phyloP scores from a whole-genome alignment of 2,797 vertebrate species.

The Hydrophis major region DNA sequence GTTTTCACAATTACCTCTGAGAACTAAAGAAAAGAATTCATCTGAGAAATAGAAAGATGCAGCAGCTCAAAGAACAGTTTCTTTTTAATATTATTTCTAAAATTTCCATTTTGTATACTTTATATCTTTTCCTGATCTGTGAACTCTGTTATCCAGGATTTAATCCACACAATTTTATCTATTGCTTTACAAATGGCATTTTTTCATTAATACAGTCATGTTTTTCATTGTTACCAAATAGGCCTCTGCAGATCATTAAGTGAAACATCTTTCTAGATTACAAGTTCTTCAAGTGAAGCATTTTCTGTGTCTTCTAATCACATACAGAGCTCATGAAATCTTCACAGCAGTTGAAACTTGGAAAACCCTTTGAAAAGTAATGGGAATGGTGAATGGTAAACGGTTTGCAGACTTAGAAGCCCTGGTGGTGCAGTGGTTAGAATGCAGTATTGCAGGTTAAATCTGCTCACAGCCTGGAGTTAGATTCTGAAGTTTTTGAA shows the following conservation, averaged over 20 bases:
- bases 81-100: conserved; percentile 29
- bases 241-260: background rate
- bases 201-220: conserved; percentile 52
- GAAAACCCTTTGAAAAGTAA: background rate
- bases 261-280: background rate
- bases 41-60: conserved; percentile 25
- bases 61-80: background rate
- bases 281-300: background rate
- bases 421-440: background rate
- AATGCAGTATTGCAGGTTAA: background rate
- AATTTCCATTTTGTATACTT: conserved; percentile 28
- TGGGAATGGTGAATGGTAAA: background rate
- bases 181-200: conserved; percentile 37
- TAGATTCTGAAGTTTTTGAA: background rate
- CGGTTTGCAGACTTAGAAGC: background rate
- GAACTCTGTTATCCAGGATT: conserved; percentile 34
- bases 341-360: background rate
- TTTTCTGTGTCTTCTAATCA: background rate
- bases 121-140: conserved; percentile 29
- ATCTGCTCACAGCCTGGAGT: background rate
- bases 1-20: conserved; percentile 40
- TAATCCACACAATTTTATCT: conserved; percentile 41
- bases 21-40: conserved; percentile 42
- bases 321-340: background rate
- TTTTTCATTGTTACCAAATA: conserved; percentile 36